Evolutionary conservation across 2,888 invertebrate species (phyloP).

Genomic region (Pimpla rufipes): DNA sequence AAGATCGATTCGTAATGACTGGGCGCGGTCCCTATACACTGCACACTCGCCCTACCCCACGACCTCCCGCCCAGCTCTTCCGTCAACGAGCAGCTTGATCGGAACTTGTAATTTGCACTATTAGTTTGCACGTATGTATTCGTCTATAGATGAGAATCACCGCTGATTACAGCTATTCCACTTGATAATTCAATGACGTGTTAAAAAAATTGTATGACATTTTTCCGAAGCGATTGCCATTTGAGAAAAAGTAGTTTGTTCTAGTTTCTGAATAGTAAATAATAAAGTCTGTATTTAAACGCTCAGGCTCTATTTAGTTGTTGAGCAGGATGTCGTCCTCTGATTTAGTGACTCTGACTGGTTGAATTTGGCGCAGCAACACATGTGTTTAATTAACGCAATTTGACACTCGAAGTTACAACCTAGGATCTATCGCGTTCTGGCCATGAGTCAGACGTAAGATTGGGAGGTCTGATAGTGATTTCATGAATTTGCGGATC

Average conservation of each 20-base stretch:
- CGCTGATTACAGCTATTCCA: conserved; percentile 1
- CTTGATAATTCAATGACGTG: not conserved
- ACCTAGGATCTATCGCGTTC: not conserved
- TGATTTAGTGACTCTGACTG: not conserved
- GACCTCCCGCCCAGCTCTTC: conserved; percentile 20
- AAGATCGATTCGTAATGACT: conserved; percentile 74
- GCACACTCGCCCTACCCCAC: conserved; percentile 18
- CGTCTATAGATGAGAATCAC: not conserved
- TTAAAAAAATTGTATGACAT: not conserved
- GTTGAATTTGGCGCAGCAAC: not conserved
- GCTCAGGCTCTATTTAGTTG: not conserved
- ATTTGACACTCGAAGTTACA: not conserved
- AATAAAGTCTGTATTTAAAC: not conserved
- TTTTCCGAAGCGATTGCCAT: not conserved
- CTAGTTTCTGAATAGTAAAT: not conserved
- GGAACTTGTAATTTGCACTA: conserved; percentile 43
- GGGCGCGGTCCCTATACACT: conserved; percentile 62
- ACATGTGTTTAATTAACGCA: not conserved
- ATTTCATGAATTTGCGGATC: conserved; percentile 26
- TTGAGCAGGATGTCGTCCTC: not conserved
- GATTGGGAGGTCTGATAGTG: conserved; percentile 35
- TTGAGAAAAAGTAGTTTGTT: not conserved
- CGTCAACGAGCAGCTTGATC: conserved; percentile 46
- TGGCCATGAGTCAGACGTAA: not conserved
- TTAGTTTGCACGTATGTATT: conserved; percentile 24